A percentile compares a stretch with the other conserved stretches of the same genome.
phyloP scores from a whole-genome alignment of 2,888 invertebrate genomes.

The Vandiemenella viatica region DNA sequence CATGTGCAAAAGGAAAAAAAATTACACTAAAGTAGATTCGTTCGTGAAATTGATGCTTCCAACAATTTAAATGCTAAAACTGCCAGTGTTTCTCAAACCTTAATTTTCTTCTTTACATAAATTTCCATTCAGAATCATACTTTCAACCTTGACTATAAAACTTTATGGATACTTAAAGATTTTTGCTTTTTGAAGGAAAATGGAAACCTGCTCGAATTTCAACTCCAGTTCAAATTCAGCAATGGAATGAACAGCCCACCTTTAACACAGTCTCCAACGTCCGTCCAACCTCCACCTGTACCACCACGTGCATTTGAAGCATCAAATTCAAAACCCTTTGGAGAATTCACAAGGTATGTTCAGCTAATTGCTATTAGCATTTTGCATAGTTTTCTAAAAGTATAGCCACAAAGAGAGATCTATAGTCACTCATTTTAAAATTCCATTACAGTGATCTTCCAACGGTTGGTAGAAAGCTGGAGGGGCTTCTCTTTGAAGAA shows the following conservation, averaged over 20 bases:
- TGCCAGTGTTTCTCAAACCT: too few relatives aligned
- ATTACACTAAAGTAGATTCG: too few relatives aligned
- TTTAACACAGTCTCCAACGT: constrained; percentile 8
- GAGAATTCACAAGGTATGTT: constrained; percentile 13
- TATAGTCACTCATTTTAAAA: neutral
- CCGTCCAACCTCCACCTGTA: constrained; percentile 28
- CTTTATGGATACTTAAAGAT: too few relatives aligned
- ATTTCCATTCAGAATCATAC: too few relatives aligned
- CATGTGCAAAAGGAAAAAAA: too few relatives aligned
- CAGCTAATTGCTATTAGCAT: neutral
- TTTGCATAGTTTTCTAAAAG: neutral
- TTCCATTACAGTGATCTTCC: constrained; percentile 30
- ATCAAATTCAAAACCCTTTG: constrained; percentile 4
- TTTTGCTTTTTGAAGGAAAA: constrained; percentile 12
- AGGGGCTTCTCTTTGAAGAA: constrained; percentile 60
- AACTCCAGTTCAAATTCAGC: constrained; percentile 15
- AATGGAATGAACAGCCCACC: constrained; percentile 11
- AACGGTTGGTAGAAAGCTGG: constrained; percentile 59
- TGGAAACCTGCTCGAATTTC: constrained; percentile 17
- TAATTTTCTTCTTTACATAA: too few relatives aligned
- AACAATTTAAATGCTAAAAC: too few relatives aligned
- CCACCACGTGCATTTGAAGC: constrained; percentile 33
- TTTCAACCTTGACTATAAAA: too few relatives aligned
- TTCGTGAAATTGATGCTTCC: too few relatives aligned
- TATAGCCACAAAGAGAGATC: neutral